Evolutionary conservation across 2,888 invertebrate species (phyloP).

Genomic region (Caenorhabditis drosophilae): DNA sequence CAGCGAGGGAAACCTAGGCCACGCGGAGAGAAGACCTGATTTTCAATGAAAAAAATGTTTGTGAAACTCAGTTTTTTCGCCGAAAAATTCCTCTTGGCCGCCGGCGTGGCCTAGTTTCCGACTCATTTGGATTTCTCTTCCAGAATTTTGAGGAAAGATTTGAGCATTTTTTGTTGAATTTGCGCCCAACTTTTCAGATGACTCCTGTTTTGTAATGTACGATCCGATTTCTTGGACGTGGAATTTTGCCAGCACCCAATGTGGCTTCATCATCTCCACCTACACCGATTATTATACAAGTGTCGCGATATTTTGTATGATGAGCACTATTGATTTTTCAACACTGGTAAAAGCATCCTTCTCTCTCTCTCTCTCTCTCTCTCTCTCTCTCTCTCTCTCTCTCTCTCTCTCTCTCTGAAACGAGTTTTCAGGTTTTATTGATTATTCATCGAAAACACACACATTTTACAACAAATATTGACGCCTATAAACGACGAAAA

Average conservation of each 20-base stretch:
- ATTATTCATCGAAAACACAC: conserved; percentile 23
- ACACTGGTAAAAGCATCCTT: conserved; percentile 16
- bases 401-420: background rate
- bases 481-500: conserved; percentile 13
- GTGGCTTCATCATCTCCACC: conserved; percentile 39
- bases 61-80: no score
- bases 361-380: no score
- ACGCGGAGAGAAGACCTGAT: no score
- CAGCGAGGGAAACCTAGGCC: no score
- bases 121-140: no score
- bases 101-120: no score
- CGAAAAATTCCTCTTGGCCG: no score
- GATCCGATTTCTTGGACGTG: conserved; percentile 30
- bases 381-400: no score
- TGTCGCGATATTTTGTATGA: conserved; percentile 32
- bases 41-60: no score
- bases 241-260: conserved; percentile 39
- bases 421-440: conserved; percentile 28
- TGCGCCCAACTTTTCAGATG: no score
- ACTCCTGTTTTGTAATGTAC: conserved; percentile 37
- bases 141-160: no score
- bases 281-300: conserved; percentile 50
- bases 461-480: conserved; percentile 15
- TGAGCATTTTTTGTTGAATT: no score
- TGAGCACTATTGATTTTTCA: conserved; percentile 35